Conservation (phyloP, 1,140 invertebrate species). For the Pseudobourletiella spinata region DNA sequence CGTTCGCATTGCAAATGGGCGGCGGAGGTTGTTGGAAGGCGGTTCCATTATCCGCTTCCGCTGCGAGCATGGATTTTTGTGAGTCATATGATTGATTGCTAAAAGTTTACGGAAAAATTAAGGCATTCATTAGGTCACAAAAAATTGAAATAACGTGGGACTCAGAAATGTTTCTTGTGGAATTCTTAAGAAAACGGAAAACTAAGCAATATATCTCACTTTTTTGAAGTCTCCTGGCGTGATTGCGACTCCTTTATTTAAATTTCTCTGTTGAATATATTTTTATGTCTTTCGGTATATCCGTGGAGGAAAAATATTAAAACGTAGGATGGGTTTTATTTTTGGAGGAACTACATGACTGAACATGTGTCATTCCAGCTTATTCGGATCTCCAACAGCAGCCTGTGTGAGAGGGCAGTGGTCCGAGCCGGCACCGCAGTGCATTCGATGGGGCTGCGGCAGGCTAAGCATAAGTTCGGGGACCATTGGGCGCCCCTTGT, state of each 20-base stretch:
- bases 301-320: neutral
- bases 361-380: neutral
- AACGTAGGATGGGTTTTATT: neutral
- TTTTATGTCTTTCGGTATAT: too few relatives aligned
- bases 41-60: neutral
- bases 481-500: neutral
- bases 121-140: too few relatives aligned
- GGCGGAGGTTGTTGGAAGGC: neutral
- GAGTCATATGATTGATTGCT: neutral
- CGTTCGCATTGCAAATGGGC: neutral
- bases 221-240: too few relatives aligned
- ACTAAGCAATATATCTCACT: too few relatives aligned
- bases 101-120: neutral
- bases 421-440: neutral
- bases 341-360: too few relatives aligned
- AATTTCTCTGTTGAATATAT: too few relatives aligned
- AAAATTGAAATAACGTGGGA: too few relatives aligned
- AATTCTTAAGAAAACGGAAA: too few relatives aligned
- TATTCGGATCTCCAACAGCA: neutral
- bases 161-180: too few relatives aligned
- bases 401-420: neutral
- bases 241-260: too few relatives aligned
- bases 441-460: neutral
- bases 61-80: neutral
- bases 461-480: neutral